Base-by-base conservation (phyloP, 2,888 invertebrate genomes). In the Alcis repandata region DNA sequence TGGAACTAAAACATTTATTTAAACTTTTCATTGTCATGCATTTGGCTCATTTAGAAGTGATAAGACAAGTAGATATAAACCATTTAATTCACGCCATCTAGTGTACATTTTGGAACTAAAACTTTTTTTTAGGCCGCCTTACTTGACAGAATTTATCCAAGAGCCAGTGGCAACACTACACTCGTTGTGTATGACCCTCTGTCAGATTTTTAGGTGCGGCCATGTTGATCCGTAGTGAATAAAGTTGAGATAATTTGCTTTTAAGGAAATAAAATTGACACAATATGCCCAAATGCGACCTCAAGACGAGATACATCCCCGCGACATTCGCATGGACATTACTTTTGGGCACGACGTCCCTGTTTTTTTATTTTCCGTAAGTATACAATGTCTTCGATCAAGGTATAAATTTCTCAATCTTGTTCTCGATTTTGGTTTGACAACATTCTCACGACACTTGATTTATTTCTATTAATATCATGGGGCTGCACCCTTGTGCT, bases 341-440 rank as follows among this genome's bases (percentile, higher is more conserved):
- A 87, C 95, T 99, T 81, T 95, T 99, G 90, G 97, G 96, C 88
- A 97, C 98, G 80, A 99, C 99, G 80, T 96, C 97, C 86, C 95
- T 98, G 84, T 99, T 99, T 95, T 99, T 98, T 95, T 97, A 97
- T 94, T 99, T 97, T 94, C 98, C 98, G 99, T 99, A 95, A 98
- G 98, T 98, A 93, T 89, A 88, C 83, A 87, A 80, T 83, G 82
- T 85, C 85, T 83, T 86, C 83, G 81, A 86, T 83, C 78, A 78
- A 76, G 78, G 86, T 81, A 83, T 85, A 73, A 86, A 86, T 19
- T 87, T 88, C 75, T 79, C 74, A 86, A 84, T 88, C 89, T 90
- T 83, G 83, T 87, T 88, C 76, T 79, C 73, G 86, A 84, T 87
- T 89, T 90, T 83, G 83, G 81, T 88, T 88, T 91, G 89, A 88